phyloP scores from a whole-genome alignment of 2,797 vertebrate species.

The Intellagama lesueurii region DNA sequence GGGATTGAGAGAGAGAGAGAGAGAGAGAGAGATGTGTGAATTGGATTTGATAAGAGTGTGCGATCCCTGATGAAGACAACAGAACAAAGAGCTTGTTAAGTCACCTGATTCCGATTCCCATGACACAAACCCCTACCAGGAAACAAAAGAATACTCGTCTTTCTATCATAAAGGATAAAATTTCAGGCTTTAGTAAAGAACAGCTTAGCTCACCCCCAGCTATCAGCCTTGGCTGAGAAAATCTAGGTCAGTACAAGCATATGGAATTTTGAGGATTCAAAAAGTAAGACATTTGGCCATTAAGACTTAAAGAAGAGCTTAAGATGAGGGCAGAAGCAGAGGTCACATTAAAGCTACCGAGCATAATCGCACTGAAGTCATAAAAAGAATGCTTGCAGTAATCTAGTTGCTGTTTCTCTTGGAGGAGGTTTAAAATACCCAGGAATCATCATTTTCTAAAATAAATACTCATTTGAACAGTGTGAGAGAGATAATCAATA shows the following conservation, averaged over 20 bases:
- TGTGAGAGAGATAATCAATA: slow-evolving; percentile 21
- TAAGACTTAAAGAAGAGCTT: slow-evolving; percentile 45
- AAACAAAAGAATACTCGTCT: slow-evolving; percentile 57
- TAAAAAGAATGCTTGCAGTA: slow-evolving; percentile 28
- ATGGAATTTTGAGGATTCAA: slow-evolving; percentile 46
- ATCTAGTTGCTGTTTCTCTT: background rate
- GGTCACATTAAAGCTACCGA: slow-evolving; percentile 53
- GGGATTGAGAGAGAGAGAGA: background rate
- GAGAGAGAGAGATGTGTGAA: background rate
- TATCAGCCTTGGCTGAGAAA: slow-evolving; percentile 61
- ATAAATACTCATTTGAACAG: slow-evolving; percentile 14
- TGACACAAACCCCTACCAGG: slow-evolving; percentile 51
- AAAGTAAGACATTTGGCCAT: slow-evolving; percentile 52
- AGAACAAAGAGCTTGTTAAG: slow-evolving; percentile 2
- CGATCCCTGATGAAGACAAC: slow-evolving; percentile 40
- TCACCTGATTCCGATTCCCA: slow-evolving; percentile 23
- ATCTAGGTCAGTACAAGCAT: slow-evolving; percentile 65
- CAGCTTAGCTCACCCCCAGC: slow-evolving; percentile 47
- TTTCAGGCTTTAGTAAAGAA: slow-evolving; percentile 53
- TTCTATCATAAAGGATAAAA: slow-evolving; percentile 40
- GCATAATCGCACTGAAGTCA: slow-evolving; percentile 24
- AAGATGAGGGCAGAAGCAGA: slow-evolving; percentile 56
- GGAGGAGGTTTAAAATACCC: background rate
- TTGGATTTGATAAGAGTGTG: slow-evolving; percentile 19
- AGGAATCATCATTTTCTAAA: background rate